A percentile compares a stretch with the other conserved stretches of the same genome.
These are phyloP conservation scores for Tachysurus fulvidraco DNA, from an alignment of 2,113 vertebrate species.

Conservation along the genomic window DNA sequence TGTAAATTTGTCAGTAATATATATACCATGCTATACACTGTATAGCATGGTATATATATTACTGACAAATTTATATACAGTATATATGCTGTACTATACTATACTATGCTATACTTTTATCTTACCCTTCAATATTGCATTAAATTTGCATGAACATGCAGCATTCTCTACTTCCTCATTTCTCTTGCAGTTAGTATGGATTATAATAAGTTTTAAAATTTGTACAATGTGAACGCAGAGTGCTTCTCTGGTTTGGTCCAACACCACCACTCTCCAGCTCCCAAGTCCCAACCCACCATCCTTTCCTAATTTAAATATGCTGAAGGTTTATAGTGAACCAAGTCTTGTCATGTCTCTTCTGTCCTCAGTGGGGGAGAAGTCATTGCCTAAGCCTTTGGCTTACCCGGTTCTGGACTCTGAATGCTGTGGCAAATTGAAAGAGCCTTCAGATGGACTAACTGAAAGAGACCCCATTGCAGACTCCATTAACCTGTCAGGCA, in stretches of 20 bases:
- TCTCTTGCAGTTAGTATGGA: not conserved
- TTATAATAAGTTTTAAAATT: not conserved
- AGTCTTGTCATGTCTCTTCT: constrained; percentile 2
- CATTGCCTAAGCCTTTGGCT: constrained; percentile 71
- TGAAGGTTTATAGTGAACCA: not conserved
- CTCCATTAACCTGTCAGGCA: constrained; percentile 78
- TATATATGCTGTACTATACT: not conserved
- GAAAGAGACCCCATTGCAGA: constrained; percentile 72
- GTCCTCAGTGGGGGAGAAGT: constrained; percentile 69
- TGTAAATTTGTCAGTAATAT: too few relatives aligned
- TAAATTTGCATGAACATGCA: not conserved
- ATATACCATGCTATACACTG: not conserved
- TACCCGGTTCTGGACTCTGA: constrained; percentile 75
- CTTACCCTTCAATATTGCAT: not conserved
- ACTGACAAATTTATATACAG: too few relatives aligned
- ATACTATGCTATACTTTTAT: not conserved
- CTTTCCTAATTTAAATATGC: not conserved
- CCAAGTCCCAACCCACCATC: too few relatives aligned
- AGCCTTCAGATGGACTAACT: constrained; percentile 50
- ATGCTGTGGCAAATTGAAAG: constrained; percentile 74
- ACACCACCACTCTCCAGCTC: too few relatives aligned
- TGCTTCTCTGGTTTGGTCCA: not conserved
- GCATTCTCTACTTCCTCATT: not conserved
- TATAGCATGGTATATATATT: too few relatives aligned
- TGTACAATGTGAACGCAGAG: not conserved